These are phyloP conservation scores for Heliconius cydno DNA, from an alignment of 2,888 invertebrate species.

Conservation along the genomic window DNA sequence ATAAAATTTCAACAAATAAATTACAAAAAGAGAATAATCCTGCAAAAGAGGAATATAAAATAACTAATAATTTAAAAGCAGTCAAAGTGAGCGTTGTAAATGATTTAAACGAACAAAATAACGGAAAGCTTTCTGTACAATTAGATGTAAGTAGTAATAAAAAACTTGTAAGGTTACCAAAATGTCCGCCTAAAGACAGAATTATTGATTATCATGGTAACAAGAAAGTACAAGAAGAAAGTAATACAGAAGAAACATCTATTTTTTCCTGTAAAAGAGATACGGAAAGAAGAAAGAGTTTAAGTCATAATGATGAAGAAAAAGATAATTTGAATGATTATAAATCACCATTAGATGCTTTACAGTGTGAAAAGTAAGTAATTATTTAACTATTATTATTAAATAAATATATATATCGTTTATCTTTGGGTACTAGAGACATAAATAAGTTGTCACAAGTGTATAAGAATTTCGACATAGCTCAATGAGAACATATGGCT, in stretches of 20 bases:
- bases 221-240: slow-evolving; percentile 33
- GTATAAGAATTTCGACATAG: too few relatives aligned
- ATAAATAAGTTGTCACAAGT: too few relatives aligned
- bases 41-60: slow-evolving; percentile 60
- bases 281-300: slow-evolving; percentile 46
- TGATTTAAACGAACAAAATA: slow-evolving; percentile 54
- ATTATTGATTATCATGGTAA: slow-evolving; percentile 49
- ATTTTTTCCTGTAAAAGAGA: not conserved
- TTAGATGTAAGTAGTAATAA: slow-evolving; percentile 65
- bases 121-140: slow-evolving; percentile 61
- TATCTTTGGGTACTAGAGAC: too few relatives aligned
- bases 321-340: slow-evolving; percentile 63
- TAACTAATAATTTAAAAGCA: slow-evolving; percentile 56
- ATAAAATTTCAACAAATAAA: slow-evolving; percentile 55
- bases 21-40: slow-evolving; percentile 76
- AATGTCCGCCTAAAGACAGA: slow-evolving; percentile 51
- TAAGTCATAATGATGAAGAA: slow-evolving; percentile 49
- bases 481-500: too few relatives aligned
- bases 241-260: slow-evolving; percentile 29
- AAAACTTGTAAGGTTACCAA: slow-evolving; percentile 64
- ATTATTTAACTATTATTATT: not conserved
- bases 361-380: slow-evolving; percentile 54
- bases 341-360: slow-evolving; percentile 71
- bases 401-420: too few relatives aligned
- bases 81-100: slow-evolving; percentile 65